These are phyloP conservation scores for Xenus cinereus DNA, from an alignment of 2,113 vertebrate genomes.

Conservation along the genomic window DNA sequence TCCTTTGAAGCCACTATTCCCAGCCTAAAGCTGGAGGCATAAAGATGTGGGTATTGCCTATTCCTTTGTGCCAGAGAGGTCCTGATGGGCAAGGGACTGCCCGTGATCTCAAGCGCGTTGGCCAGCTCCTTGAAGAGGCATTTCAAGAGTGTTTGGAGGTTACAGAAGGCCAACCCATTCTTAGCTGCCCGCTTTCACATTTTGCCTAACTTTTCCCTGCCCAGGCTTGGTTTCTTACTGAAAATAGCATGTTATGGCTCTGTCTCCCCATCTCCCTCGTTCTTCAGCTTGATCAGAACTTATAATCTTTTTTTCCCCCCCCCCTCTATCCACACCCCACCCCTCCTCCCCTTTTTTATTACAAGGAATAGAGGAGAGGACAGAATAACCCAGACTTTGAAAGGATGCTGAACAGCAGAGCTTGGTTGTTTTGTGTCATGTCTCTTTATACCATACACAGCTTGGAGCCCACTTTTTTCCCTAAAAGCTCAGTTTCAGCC, in stretches of 20 bases:
- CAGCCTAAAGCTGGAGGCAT: neutral
- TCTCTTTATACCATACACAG: neutral
- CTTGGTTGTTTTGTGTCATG: neutral
- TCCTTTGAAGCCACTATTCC: neutral
- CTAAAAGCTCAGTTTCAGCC: neutral
- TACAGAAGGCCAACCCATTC: neutral
- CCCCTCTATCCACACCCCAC: too few species aligned
- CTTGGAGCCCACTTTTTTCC: neutral
- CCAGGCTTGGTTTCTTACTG: neutral
- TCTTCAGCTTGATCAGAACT: neutral
- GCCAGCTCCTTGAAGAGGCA: neutral
- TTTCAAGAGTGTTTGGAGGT: neutral
- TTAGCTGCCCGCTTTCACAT: neutral
- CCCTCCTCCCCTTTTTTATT: neutral
- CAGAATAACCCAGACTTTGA: neutral
- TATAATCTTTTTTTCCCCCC: accelerated
- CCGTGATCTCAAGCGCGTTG: accelerated
- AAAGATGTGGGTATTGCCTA: neutral
- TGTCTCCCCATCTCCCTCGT: neutral
- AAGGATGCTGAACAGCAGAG: neutral
- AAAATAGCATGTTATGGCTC: neutral
- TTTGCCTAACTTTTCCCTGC: neutral
- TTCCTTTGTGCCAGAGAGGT: neutral
- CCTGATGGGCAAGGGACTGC: neutral
- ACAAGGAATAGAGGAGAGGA: neutral